Evolutionary conservation across 1,140 invertebrate genomes (phyloP).

Genomic region (Drosophila malerkotliana): DNA sequence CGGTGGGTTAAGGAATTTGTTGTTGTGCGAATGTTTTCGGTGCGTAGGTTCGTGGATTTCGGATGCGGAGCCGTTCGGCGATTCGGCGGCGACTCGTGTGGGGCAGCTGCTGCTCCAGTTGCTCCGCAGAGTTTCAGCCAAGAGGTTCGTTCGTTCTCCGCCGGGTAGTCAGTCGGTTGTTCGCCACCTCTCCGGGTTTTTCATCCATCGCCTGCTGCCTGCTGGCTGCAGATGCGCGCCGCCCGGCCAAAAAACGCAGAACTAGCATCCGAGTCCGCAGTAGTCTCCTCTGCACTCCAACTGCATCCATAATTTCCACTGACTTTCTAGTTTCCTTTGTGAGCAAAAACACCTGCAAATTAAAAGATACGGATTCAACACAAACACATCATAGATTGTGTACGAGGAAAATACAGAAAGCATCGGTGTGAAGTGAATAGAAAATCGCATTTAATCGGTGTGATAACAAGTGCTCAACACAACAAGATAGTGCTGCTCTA

Average conservation of each 20-base stretch:
- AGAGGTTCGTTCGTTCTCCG: constrained; percentile 69
- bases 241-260: constrained; percentile 38
- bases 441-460: constrained; percentile 29
- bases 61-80: constrained; percentile 15
- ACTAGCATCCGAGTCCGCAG: background rate
- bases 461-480: constrained; percentile 33
- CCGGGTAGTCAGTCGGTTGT: constrained; percentile 45
- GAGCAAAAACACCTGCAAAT: constrained; percentile 3
- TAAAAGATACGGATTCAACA: background rate
- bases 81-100: constrained; percentile 21
- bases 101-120: constrained; percentile 77
- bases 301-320: constrained; percentile 19
- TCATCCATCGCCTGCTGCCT: constrained; percentile 37
- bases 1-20: constrained; percentile 63
- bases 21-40: constrained; percentile 59
- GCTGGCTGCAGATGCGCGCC: constrained; percentile 49
- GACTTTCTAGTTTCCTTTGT: constrained; percentile 7
- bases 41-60: constrained; percentile 46
- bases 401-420: constrained; percentile 13
- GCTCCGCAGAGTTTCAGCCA: constrained; percentile 79
- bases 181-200: constrained; percentile 38
- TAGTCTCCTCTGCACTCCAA: constrained; percentile 14
- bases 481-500: constrained; percentile 15
- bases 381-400: constrained; percentile 6
- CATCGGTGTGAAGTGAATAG: constrained; percentile 23